Percentiles rank a stretch among this genome's conserved stretches.
Conservation (phyloP, 2,113 vertebrate species). For the Melanocharis versteri region DNA sequence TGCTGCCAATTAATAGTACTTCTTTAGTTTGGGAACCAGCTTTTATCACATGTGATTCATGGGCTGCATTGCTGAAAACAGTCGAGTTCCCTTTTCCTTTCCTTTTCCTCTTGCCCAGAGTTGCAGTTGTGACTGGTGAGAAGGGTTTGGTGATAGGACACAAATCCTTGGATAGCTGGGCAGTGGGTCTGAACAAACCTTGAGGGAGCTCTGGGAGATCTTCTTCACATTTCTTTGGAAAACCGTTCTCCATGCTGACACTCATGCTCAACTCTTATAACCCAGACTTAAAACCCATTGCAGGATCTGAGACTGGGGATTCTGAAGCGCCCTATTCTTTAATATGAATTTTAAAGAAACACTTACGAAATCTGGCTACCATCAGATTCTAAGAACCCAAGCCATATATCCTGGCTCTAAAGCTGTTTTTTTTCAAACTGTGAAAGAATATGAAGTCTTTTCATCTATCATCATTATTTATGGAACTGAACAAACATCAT, state of each 20-base stretch:
- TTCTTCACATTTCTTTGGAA: not conserved
- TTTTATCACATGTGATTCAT: not conserved
- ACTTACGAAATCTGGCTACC: not conserved
- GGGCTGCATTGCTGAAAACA: not conserved
- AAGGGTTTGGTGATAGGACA: not conserved
- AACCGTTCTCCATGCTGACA: not conserved
- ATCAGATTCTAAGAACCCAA: not conserved
- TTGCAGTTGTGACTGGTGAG: not conserved
- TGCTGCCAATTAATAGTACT: not conserved
- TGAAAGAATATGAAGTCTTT: not conserved
- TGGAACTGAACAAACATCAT: not conserved
- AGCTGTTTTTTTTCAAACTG: not conserved
- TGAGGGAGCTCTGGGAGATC: not conserved
- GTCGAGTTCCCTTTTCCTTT: not conserved
- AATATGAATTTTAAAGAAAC: not conserved
- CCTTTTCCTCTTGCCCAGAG: not conserved
- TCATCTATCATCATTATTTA: not conserved
- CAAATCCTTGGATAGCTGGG: not conserved
- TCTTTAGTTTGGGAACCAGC: not conserved
- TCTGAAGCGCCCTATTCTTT: not conserved
- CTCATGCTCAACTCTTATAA: not conserved
- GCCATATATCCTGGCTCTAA: not conserved
- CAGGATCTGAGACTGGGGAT: not conserved
- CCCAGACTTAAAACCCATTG: not conserved
- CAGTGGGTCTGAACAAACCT: not conserved